Base-by-base conservation (phyloP, 2,888 invertebrate genomes). In the Stenodema calcarata region DNA sequence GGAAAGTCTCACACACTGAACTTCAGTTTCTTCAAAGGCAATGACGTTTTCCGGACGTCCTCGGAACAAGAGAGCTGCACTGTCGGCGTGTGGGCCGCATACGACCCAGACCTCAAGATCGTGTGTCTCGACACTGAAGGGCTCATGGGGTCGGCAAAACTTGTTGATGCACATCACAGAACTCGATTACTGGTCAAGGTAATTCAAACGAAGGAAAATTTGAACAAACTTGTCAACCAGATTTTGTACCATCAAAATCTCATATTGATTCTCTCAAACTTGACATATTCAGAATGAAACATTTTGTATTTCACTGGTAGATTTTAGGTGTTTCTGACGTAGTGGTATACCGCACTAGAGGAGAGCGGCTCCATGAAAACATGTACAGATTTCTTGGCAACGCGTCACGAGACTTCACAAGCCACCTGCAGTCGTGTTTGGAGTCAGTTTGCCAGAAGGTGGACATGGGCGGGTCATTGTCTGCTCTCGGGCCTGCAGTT, bases 1-100 rank as follows among this genome's bases (percentile, higher is more conserved):
- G 96, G 96, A 0, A 96, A 96, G 91, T 96, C 96, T 1, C 93
- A 95, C 90, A 95, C 95, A 0, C 91, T 96, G 90, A 96, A 96
- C 91, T 93, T 95, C 89, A 93, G 93, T 16, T 92, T 94, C 89
- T 94, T 94, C 90, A 90, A 91, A 70, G 93, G 93, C 0, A 90
- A 91, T 81, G 92, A 93, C 90, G 91, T 94, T 0, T 95, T 95
- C 90, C 92, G 92, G 88, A 95, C 95, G 0, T 94, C 94, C 2
- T 92, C 94, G 27, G 93, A 93, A 88, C 95, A 95, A 89, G 92
- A 91, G 75, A 94, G 95, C 0, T 95, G 96, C 90, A 96, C 96
- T 0, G 91, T 95, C 23, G 96, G 96, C 12, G 95, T 96, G 6
- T 95, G 95, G 94, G 95, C 94, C 0, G 95, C 95, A 0, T 95